phyloP scores from a whole-genome alignment of 2,888 invertebrate genomes.

The Zygogramma bicolorata region DNA sequence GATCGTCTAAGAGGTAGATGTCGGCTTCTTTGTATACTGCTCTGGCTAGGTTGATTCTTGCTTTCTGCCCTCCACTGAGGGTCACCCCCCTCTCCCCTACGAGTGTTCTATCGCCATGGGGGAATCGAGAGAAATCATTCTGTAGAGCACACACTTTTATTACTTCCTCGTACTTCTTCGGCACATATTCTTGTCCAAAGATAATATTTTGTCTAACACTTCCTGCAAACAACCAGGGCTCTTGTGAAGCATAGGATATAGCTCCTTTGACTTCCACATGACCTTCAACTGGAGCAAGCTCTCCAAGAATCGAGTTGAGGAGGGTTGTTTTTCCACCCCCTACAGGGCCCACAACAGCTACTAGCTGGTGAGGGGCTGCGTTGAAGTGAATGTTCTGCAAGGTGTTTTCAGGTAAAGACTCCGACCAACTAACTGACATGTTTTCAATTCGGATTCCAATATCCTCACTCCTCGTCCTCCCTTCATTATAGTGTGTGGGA shows the following conservation, averaged over 20 bases:
- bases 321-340: conserved; percentile 73
- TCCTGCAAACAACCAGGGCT: conserved; percentile 85
- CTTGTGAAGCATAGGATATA: conserved; percentile 83
- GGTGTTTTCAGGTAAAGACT: conserved; percentile 56
- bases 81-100: conserved; percentile 81
- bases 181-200: conserved; percentile 82
- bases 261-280: conserved; percentile 75
- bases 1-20: conserved; percentile 89
- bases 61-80: conserved; percentile 85
- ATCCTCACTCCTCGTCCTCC: not conserved
- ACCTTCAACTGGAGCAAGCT: conserved; percentile 77
- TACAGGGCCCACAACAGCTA: conserved; percentile 73
- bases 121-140: conserved; percentile 78
- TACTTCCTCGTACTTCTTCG: conserved; percentile 74
- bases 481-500: not conserved
- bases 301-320: conserved; percentile 73
- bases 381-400: conserved; percentile 75
- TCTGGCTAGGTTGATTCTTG: conserved; percentile 83
- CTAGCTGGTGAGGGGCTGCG: conserved; percentile 71
- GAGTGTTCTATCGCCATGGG: conserved; percentile 82
- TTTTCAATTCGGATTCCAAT: conserved; percentile 56
- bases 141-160: conserved; percentile 78
- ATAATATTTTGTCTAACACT: conserved; percentile 92
- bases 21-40: conserved; percentile 64
- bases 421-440: conserved; percentile 76